These are phyloP conservation scores for Calycopis cecrops DNA, from an alignment of 1,140 invertebrate species.

Conservation along the genomic window DNA sequence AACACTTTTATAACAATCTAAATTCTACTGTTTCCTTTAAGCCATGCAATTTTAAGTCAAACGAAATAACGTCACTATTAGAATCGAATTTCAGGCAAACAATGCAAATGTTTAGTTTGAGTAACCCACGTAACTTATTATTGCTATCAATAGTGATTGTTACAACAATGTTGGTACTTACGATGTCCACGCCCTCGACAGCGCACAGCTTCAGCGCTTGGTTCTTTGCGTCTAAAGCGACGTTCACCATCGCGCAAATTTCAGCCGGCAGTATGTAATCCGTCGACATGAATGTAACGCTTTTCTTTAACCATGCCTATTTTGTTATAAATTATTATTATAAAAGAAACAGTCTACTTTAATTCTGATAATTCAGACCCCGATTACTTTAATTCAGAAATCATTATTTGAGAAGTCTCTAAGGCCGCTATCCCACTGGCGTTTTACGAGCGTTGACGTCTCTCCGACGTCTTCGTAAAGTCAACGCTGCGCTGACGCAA, in stretches of 20 bases:
- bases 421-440: no score
- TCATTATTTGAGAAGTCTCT: no score
- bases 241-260: conserved; percentile 99
- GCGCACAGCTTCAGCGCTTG: conserved; percentile 97
- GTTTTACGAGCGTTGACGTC: no score
- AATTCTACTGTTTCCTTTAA: neutral
- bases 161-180: conserved; percentile 74
- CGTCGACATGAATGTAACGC: conserved; percentile 95
- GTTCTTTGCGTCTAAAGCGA: conserved; percentile 95
- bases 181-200: conserved; percentile 96
- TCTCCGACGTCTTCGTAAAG: no score
- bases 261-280: conserved; percentile 98
- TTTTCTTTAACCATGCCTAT: conserved; percentile 96
- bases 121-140: conserved; percentile 17
- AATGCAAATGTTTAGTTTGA: neutral
- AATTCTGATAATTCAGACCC: no score
- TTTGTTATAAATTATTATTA: conserved; percentile 1
- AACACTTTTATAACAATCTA: no score
- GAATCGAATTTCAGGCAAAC: neutral
- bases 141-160: conserved; percentile 9
- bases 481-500: no score
- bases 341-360: no score
- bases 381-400: no score
- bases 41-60: conserved; percentile 1
- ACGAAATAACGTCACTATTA: neutral